phyloP scores from a whole-genome alignment of 2,797 vertebrate genomes.

The Arnoldichthys spilopterus region DNA sequence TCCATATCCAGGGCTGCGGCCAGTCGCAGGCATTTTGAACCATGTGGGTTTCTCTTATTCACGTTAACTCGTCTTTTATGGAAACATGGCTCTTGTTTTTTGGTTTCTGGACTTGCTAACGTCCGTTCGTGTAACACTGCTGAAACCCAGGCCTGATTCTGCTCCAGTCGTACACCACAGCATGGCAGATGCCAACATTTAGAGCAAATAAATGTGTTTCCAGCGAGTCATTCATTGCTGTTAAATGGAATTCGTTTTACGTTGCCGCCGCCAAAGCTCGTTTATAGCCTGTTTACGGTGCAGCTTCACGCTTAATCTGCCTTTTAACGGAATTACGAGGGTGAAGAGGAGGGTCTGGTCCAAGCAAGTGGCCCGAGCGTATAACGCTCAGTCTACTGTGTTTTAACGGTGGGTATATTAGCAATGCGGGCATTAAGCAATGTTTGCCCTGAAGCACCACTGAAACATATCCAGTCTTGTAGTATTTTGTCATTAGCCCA shows the following conservation, averaged over 20 bases:
- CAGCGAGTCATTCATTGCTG: slow-evolving; percentile 28
- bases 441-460: too few species aligned
- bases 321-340: not conserved
- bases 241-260: slow-evolving; percentile 1
- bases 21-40: not conserved
- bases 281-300: slow-evolving; percentile 21
- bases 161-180: not conserved
- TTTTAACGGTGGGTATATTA: not conserved
- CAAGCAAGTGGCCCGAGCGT: too few species aligned
- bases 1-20: not conserved
- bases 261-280: not conserved
- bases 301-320: slow-evolving; percentile 22
- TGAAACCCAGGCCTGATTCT: not conserved
- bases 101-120: slow-evolving; percentile 14
- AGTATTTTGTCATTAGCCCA: too few species aligned
- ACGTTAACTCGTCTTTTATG: too few species aligned
- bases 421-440: too few species aligned
- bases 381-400: too few species aligned
- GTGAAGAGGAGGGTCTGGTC: too few species aligned
- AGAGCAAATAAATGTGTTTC: slow-evolving; percentile 16
- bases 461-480: too few species aligned
- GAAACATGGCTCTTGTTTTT: slow-evolving; percentile 1
- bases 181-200: not conserved
- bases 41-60: not conserved
- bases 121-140: slow-evolving; percentile 1